Evolutionary conservation across 2,113 vertebrate genomes (phyloP), one percentile per base, ranked within the genome.

Genomic region (Tautogolabrus adspersus): DNA sequence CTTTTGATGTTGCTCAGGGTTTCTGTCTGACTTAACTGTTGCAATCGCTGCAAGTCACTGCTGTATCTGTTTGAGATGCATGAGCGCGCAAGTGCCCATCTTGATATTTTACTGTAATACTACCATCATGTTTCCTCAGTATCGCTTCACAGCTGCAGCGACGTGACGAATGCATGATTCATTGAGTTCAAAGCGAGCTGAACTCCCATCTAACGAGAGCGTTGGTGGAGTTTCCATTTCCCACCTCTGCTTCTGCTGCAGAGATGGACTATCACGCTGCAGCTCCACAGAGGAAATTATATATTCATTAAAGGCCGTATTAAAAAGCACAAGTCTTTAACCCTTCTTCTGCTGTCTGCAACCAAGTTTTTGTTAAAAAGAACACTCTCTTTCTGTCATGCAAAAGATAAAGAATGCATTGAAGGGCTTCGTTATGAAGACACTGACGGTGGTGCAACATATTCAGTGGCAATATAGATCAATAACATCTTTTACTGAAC

Each of bases 231-330:
- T 61, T 65, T 77, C 51, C 19, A 15, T 46, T 46, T 49, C 47
- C 47, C 47, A 7, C 47, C 47, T 49, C 47, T 19, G 81, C 30
- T 40, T 22, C 60, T 23, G 66, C 70, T 75, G 55, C 72, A 78
- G 75, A 70, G 75, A 62, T 38, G 10, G 83, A 81, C 71, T 55
- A 40, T 72, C 65, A 30, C 4, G 1, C 70, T n/a, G 69, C 0
- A 65, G 74, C 66, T 78, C 38, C 56, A 30, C 46, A 49, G n/a
- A 72, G 42, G 18, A 8, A 11, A 77, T 77, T 60, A 72, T 66
- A 85, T 79, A 89, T 89, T 77, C 74, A 88, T 75, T 30, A 13
- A 42, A n/a, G 63, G 26, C 70, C 81, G 80, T 80, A 87, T 85
- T 66, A 73, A 79, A 77, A 18, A 54, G 71, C 12, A 21, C 40